Evolutionary conservation across 2,888 invertebrate species (phyloP).

Genomic region (Oligia fasciuncula): DNA sequence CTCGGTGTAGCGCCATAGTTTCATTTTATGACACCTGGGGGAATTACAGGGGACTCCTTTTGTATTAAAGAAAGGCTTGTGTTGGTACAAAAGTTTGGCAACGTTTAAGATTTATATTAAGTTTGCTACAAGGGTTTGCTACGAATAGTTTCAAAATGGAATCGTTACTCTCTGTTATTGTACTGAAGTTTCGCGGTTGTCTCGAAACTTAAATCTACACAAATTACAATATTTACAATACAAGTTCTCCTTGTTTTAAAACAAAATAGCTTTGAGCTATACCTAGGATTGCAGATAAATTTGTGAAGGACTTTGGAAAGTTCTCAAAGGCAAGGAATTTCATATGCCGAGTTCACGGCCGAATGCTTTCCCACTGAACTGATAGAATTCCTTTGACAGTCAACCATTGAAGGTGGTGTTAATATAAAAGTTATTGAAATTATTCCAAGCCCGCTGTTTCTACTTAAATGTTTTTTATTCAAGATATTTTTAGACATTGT

Average conservation of each 20-base stretch:
- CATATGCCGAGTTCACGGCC: constrained; percentile 57
- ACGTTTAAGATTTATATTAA: constrained; percentile 39
- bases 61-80: constrained; percentile 50
- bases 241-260: neutral
- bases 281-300: constrained; percentile 41
- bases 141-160: constrained; percentile 22
- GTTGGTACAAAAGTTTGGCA: constrained; percentile 35
- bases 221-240: constrained; percentile 9
- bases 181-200: neutral
- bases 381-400: constrained; percentile 58
- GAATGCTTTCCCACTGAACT: constrained; percentile 56
- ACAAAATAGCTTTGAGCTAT: constrained; percentile 4
- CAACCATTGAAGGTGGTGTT: constrained; percentile 40
- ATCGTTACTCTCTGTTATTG: constrained; percentile 17
- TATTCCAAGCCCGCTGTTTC: constrained; percentile 11
- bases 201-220: constrained; percentile 2
- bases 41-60: constrained; percentile 32
- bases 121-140: constrained; percentile 12
- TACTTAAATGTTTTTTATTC: neutral
- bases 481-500: constrained; percentile 11
- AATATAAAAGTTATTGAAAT: constrained; percentile 42
- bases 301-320: constrained; percentile 40
- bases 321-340: constrained; percentile 63
- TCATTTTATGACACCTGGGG: constrained; percentile 41
- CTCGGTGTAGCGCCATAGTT: constrained; percentile 38